phyloP scores from a whole-genome alignment of 2,797 vertebrate species.

The Cygnus olor region DNA sequence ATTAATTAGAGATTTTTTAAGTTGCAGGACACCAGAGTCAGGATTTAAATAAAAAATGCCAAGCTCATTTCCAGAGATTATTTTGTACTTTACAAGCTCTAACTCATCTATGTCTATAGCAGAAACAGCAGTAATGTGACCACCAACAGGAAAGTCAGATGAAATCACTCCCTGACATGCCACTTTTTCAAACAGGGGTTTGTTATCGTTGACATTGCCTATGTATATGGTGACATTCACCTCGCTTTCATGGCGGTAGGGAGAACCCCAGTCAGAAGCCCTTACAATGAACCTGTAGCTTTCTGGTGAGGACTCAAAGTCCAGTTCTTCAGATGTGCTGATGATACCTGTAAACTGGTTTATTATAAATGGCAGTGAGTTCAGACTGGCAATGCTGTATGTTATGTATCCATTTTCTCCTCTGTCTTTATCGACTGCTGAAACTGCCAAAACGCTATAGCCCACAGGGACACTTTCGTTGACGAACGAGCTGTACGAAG shows the following conservation, averaged over 20 bases:
- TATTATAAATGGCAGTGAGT: constrained; percentile 89
- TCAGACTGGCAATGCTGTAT: constrained; percentile 92
- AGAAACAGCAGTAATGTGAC: constrained; percentile 93
- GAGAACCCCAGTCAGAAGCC: constrained; percentile 98
- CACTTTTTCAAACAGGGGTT: constrained; percentile 94
- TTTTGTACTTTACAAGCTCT: constrained; percentile 96
- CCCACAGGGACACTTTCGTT: constrained; percentile 92
- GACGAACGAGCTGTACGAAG: constrained; percentile 87
- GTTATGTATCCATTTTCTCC: constrained; percentile 99
- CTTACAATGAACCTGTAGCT: constrained; percentile 91
- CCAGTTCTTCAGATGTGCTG: constrained; percentile 89
- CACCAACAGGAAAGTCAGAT: constrained; percentile 88
- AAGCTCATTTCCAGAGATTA: constrained; percentile 93
- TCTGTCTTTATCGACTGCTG: constrained; percentile 89
- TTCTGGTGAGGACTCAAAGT: constrained; percentile 94
- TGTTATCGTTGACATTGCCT: constrained; percentile 95
- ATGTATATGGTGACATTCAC: constrained; percentile 93
- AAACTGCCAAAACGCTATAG: constrained; percentile 84
- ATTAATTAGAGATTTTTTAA: constrained; percentile 85
- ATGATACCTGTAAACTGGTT: constrained; percentile 96
- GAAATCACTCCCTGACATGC: constrained; percentile 93
- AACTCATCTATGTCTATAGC: constrained; percentile 96
- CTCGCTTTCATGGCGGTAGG: constrained; percentile 94
- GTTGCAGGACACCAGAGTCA: constrained; percentile 92
- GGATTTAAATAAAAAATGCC: constrained; percentile 94